Base-by-base conservation (phyloP, 2,797 vertebrate genomes). In the Phoebastria nigripes region DNA sequence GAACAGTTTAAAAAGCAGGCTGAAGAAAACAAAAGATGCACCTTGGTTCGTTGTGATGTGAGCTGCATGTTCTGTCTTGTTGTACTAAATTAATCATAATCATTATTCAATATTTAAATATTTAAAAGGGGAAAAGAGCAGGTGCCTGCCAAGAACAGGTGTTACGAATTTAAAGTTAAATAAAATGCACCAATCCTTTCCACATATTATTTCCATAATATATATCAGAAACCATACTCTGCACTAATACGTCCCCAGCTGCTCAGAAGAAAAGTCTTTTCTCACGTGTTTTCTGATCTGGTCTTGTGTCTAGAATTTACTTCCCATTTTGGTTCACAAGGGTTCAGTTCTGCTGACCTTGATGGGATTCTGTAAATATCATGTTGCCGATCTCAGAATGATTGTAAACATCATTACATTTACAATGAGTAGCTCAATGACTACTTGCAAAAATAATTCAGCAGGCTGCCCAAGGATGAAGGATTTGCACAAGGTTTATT, bases 81-180 rank as follows among this genome's bases (percentile, higher is more conserved):
- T 94, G 79, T 55, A 71, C 20, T 94, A 91, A 86, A 95, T 84
- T 58, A 94, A 94, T 73, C 49, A 85, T 63, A 93, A 92, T 39
- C 15, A 55, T 66, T 87, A 67, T 69, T 82, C 44, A 70, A 56
- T 93, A 91, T 93, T 81, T 71, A 82, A 92, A 74, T 66, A 71
- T 72, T 85, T 87, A 56, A 80, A 96, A 80, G 41, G 37, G 1
- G 29, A 31, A 83, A 87, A 93, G 66, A 89, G 67, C 58, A 92
- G 81, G 56, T 81, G 71, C 42, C 49, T 92, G 71, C 25, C 5
- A 21, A 89, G 78, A 79, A 58, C 81, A 92, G 56, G 74, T 91
- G 83, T 42, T 85, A 80, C 5, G 29, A 89, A 94, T 72, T 20
- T 58, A 41, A 63, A 41, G 39, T 73, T 90, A 84, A 91, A 93